Conservation (phyloP, 2,888 invertebrate genomes). For the Pyralis farinalis region DNA sequence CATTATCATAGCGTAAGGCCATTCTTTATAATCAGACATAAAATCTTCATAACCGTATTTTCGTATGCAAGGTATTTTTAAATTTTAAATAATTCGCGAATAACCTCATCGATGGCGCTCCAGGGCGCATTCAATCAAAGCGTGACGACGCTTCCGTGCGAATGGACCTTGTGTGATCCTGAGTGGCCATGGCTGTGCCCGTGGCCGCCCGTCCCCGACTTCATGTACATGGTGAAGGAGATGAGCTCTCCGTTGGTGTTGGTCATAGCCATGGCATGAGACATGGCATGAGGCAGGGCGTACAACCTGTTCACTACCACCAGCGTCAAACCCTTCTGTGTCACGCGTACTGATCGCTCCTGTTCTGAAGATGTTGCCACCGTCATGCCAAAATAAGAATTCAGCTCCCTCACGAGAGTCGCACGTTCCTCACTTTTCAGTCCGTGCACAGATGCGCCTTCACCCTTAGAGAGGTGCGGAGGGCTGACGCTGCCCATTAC, state of each 20-base stretch:
- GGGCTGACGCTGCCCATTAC: slow-evolving; percentile 72
- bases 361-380: slow-evolving; percentile 51
- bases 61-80: too few relatives aligned
- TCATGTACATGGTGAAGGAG: slow-evolving; percentile 75
- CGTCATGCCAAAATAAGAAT: slow-evolving; percentile 55
- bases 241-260: slow-evolving; percentile 71
- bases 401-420: slow-evolving; percentile 54
- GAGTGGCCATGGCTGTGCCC: slow-evolving; percentile 41
- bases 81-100: too few relatives aligned
- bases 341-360: slow-evolving; percentile 59
- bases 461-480: slow-evolving; percentile 67
- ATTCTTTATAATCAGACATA: too few relatives aligned
- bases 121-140: slow-evolving; percentile 36
- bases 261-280: slow-evolving; percentile 76
- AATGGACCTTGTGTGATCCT: slow-evolving; percentile 39
- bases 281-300: slow-evolving; percentile 67
- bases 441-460: slow-evolving; percentile 71
- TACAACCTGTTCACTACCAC: slow-evolving; percentile 71
- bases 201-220: slow-evolving; percentile 45
- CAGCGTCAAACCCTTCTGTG: slow-evolving; percentile 65
- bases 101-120: too few relatives aligned
- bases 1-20: too few relatives aligned
- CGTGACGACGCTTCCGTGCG: slow-evolving; percentile 53
- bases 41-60: too few relatives aligned
- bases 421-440: slow-evolving; percentile 69